phyloP scores from a whole-genome alignment of 2,113 vertebrate genomes.

The Solea solea region DNA sequence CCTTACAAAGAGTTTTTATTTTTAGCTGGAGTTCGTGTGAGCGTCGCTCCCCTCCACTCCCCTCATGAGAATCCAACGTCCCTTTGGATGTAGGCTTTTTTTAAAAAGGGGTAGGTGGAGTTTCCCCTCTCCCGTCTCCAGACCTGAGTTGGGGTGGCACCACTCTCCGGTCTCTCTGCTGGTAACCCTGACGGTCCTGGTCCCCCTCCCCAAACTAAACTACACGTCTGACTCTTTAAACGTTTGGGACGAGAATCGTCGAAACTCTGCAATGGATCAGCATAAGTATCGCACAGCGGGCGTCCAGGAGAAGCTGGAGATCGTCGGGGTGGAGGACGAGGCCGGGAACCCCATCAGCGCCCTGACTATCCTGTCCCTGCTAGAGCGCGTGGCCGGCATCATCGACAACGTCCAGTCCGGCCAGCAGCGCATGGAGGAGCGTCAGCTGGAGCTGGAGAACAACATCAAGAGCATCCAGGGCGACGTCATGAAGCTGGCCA shows the following conservation, averaged over 20 bases:
- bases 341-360: constrained; percentile 89
- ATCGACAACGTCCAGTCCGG: constrained; percentile 93
- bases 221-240: not conserved
- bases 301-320: constrained; percentile 82
- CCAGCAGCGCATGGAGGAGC: constrained; percentile 95
- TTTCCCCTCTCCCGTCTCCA: constrained; percentile 52
- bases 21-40: constrained; percentile 71
- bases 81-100: constrained; percentile 69
- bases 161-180: constrained; percentile 39
- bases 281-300: constrained; percentile 67
- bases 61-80: constrained; percentile 73
- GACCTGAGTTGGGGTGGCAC: constrained; percentile 73
- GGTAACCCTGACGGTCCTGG: constrained; percentile 43
- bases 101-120: constrained; percentile 58
- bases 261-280: constrained; percentile 82
- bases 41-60: constrained; percentile 29
- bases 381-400: constrained; percentile 94
- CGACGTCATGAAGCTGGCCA: constrained; percentile 90
- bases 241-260: not conserved
- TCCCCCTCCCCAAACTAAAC: not conserved
- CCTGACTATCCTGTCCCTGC: constrained; percentile 91
- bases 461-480: constrained; percentile 92
- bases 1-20: constrained; percentile 87
- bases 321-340: constrained; percentile 86
- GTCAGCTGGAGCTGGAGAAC: constrained; percentile 90